Base-by-base conservation (phyloP, 2,888 invertebrate genomes). In the Drosophila parthenogenetica region DNA sequence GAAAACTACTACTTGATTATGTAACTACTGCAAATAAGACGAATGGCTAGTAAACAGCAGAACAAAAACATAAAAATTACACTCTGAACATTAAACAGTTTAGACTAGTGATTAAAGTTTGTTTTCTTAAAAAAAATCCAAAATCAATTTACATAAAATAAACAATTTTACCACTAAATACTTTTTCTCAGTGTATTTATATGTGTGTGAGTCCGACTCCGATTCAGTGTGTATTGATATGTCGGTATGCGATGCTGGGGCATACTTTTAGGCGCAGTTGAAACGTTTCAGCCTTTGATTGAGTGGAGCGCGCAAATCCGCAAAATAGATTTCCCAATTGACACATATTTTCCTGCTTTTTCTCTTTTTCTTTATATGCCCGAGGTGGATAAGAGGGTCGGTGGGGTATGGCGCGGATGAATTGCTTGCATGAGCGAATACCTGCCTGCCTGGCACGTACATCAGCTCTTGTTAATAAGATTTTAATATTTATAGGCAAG, bases 241-340 rank as follows among this genome's bases (percentile, higher is more conserved):
- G 51, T 62, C 50, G 42, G 42, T 58, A 58, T 39, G 29, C 51
- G 53, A 39, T 53, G 50, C 37, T 45, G 16, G 16, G 40, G 69
- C 85, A 82, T 85, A 85, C 85, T 87, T 85, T 89, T 73, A 73
- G 80, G 79, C 83, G 74, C 78, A 78, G 70, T 49, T 53, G 60
- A 45, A 79, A 79, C 55, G 49, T 61, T 55, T 67, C 65, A 71
- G 79, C 72, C 72, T 80, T 89, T 85, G 84, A 85, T 85, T 85
- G 84, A 85, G 89, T 89, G 81, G 87, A 73, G 73, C 73, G 69
- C 76, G 73, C 82, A 84, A 84, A 89, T 89, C 89, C 89, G 87
- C 89, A 84, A 85, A 87, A 87, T 87, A 87, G 85, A 85, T 85
- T 85, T 85, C 85, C 85, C 85, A 85, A 87, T 85, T 85, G 85